phyloP scores from a whole-genome alignment of 2,888 invertebrate species.

The Agrypnus murinus region DNA sequence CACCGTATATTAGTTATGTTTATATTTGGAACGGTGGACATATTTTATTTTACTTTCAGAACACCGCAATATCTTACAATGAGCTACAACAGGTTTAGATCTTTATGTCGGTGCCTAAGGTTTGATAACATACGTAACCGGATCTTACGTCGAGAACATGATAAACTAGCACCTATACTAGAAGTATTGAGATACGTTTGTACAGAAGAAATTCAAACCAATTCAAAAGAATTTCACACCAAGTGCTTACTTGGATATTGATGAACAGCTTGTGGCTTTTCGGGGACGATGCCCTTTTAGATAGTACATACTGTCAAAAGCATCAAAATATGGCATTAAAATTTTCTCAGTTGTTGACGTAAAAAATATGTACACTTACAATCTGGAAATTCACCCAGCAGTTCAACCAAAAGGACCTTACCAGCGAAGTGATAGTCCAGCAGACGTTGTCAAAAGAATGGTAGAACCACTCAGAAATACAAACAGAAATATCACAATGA shows the following conservation, averaged over 20 bases:
- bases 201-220: too few species aligned
- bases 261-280: constrained; percentile 7
- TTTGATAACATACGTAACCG: too few species aligned
- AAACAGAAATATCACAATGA: background rate
- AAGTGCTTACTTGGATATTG: background rate
- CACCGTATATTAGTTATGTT: too few species aligned
- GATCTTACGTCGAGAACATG: too few species aligned
- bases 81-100: too few species aligned
- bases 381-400: constrained; percentile 55
- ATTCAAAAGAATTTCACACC: too few species aligned
- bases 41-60: too few species aligned
- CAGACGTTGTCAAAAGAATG: background rate
- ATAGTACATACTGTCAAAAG: background rate
- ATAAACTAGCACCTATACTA: too few species aligned
- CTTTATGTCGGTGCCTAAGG: too few species aligned
- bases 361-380: constrained; percentile 25
- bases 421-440: background rate
- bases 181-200: too few species aligned
- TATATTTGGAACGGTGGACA: too few species aligned
- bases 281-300: background rate
- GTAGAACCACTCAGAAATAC: background rate
- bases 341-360: background rate
- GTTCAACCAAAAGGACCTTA: constrained; percentile 53
- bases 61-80: too few species aligned
- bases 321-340: constrained; percentile 9